A percentile compares a stretch with the other conserved stretches of the same genome.
These are phyloP conservation scores for Noctua fimbriata DNA, from an alignment of 2,888 invertebrate species.

Conservation along the genomic window DNA sequence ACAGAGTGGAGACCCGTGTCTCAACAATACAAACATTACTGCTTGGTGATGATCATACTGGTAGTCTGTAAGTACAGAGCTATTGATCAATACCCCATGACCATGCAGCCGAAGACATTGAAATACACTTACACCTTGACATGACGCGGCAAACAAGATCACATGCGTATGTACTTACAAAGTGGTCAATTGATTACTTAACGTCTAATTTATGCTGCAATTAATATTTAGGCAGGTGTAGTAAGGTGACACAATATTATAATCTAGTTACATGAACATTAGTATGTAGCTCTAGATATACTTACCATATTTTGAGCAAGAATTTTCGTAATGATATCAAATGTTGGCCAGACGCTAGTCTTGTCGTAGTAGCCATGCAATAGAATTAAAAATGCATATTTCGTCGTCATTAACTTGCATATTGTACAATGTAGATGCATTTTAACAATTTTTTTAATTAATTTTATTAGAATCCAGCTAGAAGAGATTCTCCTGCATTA, in stretches of 20 bases:
- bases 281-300: conserved; percentile 20
- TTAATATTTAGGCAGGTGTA: conserved; percentile 17
- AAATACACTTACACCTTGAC: conserved; percentile 16
- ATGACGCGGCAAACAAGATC: conserved; percentile 12
- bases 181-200: conserved; percentile 12
- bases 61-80: neutral
- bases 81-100: neutral
- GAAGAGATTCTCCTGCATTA: neutral
- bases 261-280: conserved; percentile 29
- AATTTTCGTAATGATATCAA: conserved; percentile 20
- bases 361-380: neutral
- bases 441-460: neutral
- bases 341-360: neutral
- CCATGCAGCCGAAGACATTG: conserved; percentile 1
- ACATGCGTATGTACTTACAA: neutral
- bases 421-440: conserved; percentile 1
- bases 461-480: neutral
- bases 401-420: neutral
- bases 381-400: conserved; percentile 9
- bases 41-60: neutral
- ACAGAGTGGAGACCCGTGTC: neutral
- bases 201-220: conserved; percentile 17
- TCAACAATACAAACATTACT: neutral
- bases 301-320: conserved; percentile 11
- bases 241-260: conserved; percentile 25